These are phyloP conservation scores for Arctocebus calabarensis DNA, from an alignment of 2,797 vertebrate species.

Conservation along the genomic window DNA sequence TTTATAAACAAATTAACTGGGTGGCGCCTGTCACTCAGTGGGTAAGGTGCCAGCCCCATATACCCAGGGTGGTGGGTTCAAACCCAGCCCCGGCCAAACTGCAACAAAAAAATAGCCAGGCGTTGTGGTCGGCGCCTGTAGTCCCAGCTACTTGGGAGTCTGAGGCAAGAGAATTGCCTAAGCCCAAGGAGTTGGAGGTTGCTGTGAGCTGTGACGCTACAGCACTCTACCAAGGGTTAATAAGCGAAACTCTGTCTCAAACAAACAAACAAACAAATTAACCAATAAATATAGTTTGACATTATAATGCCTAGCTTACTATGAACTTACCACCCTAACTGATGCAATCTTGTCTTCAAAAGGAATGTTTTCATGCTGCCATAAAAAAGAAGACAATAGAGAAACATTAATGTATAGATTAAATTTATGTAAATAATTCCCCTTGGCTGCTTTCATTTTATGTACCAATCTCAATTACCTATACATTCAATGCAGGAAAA, in stretches of 20 bases:
- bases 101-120: too few species aligned
- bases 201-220: too few species aligned
- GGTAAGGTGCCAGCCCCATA: too few species aligned
- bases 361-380: conserved; percentile 96
- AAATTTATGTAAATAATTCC: conserved; percentile 41
- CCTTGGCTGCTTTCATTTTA: conserved; percentile 25
- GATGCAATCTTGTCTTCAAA: conserved; percentile 93
- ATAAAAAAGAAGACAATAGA: conserved; percentile 72
- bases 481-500: not conserved
- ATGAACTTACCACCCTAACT: conserved; percentile 94
- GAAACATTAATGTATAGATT: conserved; percentile 36
- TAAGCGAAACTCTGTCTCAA: too few species aligned
- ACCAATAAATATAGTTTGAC: not conserved
- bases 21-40: too few species aligned
- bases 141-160: too few species aligned
- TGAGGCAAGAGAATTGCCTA: too few species aligned
- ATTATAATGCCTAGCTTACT: conserved; percentile 45
- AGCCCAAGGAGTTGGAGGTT: too few species aligned
- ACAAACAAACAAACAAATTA: not conserved
- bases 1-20: conserved; percentile 28
- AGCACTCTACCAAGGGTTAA: too few species aligned
- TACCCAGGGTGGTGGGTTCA: too few species aligned
- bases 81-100: too few species aligned
- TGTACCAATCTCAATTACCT: conserved; percentile 7
- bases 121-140: too few species aligned